phyloP scores from a whole-genome alignment of 1,140 invertebrate species.

The Chironomus tepperi region DNA sequence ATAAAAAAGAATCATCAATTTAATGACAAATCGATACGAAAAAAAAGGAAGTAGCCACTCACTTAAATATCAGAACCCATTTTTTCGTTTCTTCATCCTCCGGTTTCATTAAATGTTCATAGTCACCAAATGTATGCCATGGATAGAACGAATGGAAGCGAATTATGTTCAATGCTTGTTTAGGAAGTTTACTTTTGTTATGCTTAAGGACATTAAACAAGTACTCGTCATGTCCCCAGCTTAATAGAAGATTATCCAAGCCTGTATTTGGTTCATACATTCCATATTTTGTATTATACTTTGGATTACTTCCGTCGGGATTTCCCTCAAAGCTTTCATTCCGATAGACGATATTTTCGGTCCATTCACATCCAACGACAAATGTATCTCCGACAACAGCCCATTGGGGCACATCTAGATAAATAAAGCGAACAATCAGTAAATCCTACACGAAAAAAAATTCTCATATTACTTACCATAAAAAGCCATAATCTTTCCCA shows the following conservation, averaged over 20 bases:
- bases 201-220: constrained; percentile 76
- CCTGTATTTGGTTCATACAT: constrained; percentile 88
- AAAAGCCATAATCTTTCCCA: constrained; percentile 92
- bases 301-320: constrained; percentile 68
- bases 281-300: constrained; percentile 81
- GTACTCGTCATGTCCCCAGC: constrained; percentile 97
- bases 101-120: constrained; percentile 64
- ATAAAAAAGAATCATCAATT: background rate
- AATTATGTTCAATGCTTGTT: constrained; percentile 42
- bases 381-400: constrained; percentile 95
- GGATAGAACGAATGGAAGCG: constrained; percentile 93
- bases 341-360: constrained; percentile 81
- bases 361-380: constrained; percentile 83
- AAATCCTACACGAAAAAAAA: background rate
- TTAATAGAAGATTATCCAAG: constrained; percentile 78
- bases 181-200: constrained; percentile 71
- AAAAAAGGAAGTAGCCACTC: too few relatives aligned
- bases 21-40: background rate
- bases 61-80: constrained; percentile 86
- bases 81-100: constrained; percentile 69
- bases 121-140: constrained; percentile 82
- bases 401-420: constrained; percentile 74
- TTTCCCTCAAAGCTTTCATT: constrained; percentile 75
- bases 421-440: background rate
- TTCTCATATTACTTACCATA: constrained; percentile 45